Evolutionary conservation across 2,888 invertebrate species (phyloP), one percentile per base, ranked within the genome.

Genomic region (Drosophila parthenogenetica): DNA sequence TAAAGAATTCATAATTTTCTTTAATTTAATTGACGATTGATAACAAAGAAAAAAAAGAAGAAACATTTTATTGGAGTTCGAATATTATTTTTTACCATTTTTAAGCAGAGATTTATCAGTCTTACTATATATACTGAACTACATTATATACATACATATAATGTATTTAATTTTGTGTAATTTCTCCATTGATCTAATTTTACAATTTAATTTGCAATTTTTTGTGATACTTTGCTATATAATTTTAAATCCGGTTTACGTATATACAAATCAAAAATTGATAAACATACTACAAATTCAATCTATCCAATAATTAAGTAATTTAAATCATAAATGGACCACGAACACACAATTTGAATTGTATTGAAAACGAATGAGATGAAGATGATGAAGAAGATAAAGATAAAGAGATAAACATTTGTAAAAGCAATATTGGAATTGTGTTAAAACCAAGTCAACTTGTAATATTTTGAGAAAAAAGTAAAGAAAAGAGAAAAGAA

Each of bases 161-260:
- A 61, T 69, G 59, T 61, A 66, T 66, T 35, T 35, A 13, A 13
- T 69, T 66, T 69, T 69, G 69, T 74, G 72, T 70, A 68, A 69
- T 78, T 79, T 80, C 80, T 70, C 65, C 69, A 86, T 78, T 88
- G 85, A 87, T 85, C 87, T 89, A 89, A 76, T 87, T 84, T 29
- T 79, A 80, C 74, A 82, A 84, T 88, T 87, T 81, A 87, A 86
- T 83, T 90, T 91, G 91, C 91, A 91, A 91, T 91, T 90, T 90
- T 90, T 90, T 91, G 91, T 91, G 91, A 91, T 91, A 91, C 90
- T 87, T 88, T 89, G 81, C 84, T 74, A 82, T 88, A 79, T 77
- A 77, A 81, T 77, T 82, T 73, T 74, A 87, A 77, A 81, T 72
- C 77, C 69, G 80, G 68, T 67, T 79, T 74, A 69, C 72, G 77